Evolutionary conservation across 2,797 vertebrate genomes (phyloP), one percentile per base, ranked within the genome.

Genomic region (Jordanella pulchra): DNA sequence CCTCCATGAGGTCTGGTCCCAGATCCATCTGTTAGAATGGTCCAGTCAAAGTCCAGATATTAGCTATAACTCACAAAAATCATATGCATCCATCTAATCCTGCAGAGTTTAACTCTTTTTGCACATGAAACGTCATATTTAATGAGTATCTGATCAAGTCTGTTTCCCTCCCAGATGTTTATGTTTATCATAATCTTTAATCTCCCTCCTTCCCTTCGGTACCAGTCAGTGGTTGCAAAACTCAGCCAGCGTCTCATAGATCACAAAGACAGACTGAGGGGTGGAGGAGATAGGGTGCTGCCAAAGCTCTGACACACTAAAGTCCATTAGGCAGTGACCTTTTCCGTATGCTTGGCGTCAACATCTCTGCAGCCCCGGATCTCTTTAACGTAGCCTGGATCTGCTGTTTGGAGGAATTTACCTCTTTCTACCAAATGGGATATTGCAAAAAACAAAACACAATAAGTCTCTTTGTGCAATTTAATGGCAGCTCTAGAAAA

Each of bases 281-380:
- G 35, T 7, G 17, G 12, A 53, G 50, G 55, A 71, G 15, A 83
- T 47, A n/a, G 25, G 68, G 21, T 2, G 71, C 69, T 78, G 81
- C 76, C 67, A 75, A 78, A 69, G 68, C 74, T 73, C 30, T 35
- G 23, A 73, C 48, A 69, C 50, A 75, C 75, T 32, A 67, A 77
- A 78, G n/a, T 69, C 27, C 73, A 80, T 81, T 56, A 44, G 54
- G 48, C 63, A 35, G 55, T 65, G 72, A 84, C 75, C 81, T 80
- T 84, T 83, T 66, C 84, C 76, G 51, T 79, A 21, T 65, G 82
- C 67, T 76, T 42, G 35, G 74, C 71, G 69, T 81, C 74, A 69
- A 55, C 70, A 18, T 71, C 48, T 68, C 72, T 28, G 21, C 58
- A 71, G 50, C 45, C 65, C 30, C 30, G 53, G 63, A 80, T 78